phyloP scores from a whole-genome alignment of 2,113 vertebrate species.

The Ceyx cyanopectus region DNA sequence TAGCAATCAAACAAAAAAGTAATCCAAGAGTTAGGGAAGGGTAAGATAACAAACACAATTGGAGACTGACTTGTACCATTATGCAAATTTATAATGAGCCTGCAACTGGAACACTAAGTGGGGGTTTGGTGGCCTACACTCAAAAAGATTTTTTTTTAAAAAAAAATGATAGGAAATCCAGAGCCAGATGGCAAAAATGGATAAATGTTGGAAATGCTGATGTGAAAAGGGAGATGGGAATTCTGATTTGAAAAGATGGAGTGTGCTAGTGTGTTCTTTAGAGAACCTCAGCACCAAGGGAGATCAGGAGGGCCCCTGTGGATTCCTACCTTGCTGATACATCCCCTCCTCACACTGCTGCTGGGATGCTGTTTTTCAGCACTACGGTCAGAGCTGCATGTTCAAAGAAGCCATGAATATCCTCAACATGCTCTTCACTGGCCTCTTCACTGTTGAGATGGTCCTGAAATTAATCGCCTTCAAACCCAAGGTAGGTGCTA shows the following conservation, averaged over 20 bases:
- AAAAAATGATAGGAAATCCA: background rate
- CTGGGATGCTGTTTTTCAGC: constrained; percentile 75
- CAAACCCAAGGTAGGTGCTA: constrained; percentile 94
- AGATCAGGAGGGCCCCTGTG: background rate
- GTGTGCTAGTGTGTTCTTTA: fast-evolving
- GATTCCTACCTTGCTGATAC: background rate
- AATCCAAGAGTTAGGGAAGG: background rate
- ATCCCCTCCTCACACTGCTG: background rate
- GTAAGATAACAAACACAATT: background rate
- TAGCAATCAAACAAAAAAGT: background rate
- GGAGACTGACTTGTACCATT: background rate
- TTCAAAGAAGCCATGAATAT: constrained; percentile 99
- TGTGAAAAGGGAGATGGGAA: background rate
- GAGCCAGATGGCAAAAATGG: background rate
- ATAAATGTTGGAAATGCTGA: background rate
- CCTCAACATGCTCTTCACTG: constrained; percentile 99
- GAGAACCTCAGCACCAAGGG: background rate
- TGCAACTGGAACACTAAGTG: background rate
- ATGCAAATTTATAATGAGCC: background rate
- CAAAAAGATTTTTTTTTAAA: background rate
- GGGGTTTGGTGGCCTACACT: background rate
- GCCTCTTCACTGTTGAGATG: constrained; percentile 99
- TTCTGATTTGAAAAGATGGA: background rate
- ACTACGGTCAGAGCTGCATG: constrained; percentile 93
- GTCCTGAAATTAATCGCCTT: constrained; percentile 99